Evolutionary conservation across 2,797 vertebrate genomes (phyloP), one percentile per base, ranked within the genome.

Genomic region (Antennarius maculatus): DNA sequence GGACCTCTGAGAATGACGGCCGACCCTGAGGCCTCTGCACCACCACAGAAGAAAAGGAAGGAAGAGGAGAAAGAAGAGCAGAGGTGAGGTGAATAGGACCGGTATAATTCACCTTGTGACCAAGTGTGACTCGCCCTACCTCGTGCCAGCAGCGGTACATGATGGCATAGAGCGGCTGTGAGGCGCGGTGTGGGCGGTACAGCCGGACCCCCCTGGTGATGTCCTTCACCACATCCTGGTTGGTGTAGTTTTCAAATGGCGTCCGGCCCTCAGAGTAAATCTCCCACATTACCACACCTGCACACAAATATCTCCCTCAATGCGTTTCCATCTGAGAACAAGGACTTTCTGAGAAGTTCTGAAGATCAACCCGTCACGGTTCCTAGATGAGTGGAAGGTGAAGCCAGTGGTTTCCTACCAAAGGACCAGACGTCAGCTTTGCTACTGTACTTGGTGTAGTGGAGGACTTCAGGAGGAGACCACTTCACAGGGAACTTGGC

Each of bases 371-470:
- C 18, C 2, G 34, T 23, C 0, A 12, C 54, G 10, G 4, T 12
- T 14, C 6, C 10, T 48, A 12, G 0, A 4, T 42, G 28, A 45
- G 42, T 14, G 8, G 16, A n/a, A 11, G 10, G 28, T 45, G 17
- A 17, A 18, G 27, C 2, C 11, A 2, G 27, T 16, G 57, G 0
- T 4, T 70, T 45, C 92, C 92, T 75, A 97, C 96, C 96, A 23
- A 95, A 97, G 34, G 96, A 96, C 95, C 96, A 97, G 62, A 97
- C 89, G 6, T 97, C 96, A 0, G 96, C 96, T 80, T 96, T 97
- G 91, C 88, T 97, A 89, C 95, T 97, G 53, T 94, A 96, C 76
- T 95, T 96, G 59, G 92, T 94, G 90, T 91, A 97, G 83, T 96
- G 94, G 13, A 96, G 90, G 60, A 97, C 95, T 77, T 97, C 96